Evolutionary conservation across 2,888 invertebrate genomes (phyloP), one percentile per base, ranked within the genome.

Genomic region (Quadroppia sp.): DNA sequence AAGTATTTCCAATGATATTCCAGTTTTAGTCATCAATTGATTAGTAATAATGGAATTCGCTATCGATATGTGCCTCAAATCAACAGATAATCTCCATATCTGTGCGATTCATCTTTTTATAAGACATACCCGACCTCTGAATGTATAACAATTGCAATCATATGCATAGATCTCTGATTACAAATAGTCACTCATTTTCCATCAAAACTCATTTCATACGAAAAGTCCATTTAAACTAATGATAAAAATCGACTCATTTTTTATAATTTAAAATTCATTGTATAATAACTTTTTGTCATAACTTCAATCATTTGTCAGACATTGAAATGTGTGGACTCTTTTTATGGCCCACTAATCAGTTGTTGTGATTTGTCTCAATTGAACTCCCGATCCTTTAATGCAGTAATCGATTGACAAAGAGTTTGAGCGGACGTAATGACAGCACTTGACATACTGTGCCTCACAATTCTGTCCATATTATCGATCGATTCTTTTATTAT

Each of bases 11-110:
- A 59, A 59, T 28, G 59, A 59, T 59, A 28, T 30, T 59, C n/a
- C 59, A 28, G 59, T 59, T 61, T 36, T 64, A 64, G 64, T 64
- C 64, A 64, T 17, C n/a, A 36, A 64, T 64, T 64, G 64, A 64
- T 32, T 64, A 17, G n/a, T 30, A 56, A 17, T 64, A 36, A 6
- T 56, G 32, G 32, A 64, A 64, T 32, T 64, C 30, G 32, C 64
- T 64, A 64, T 64, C 56, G 56, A 64, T 36, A 64, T 64, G 64
- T 64, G 64, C 64, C 64, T 64, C 64, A 64, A 56, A 64, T 32
- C 30, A 32, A 64, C 64, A 64, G 36, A 59, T 64, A 25, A 56
- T 56, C 20, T 7, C n/a, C 56, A 32, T 25, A 64, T 36, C 36
- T 64, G 36, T 9, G 2, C 7, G 64, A 36, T n/a, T 64, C 59